Conservation (phyloP, 1,140 invertebrate genomes). For the Caerostris darwini region DNA sequence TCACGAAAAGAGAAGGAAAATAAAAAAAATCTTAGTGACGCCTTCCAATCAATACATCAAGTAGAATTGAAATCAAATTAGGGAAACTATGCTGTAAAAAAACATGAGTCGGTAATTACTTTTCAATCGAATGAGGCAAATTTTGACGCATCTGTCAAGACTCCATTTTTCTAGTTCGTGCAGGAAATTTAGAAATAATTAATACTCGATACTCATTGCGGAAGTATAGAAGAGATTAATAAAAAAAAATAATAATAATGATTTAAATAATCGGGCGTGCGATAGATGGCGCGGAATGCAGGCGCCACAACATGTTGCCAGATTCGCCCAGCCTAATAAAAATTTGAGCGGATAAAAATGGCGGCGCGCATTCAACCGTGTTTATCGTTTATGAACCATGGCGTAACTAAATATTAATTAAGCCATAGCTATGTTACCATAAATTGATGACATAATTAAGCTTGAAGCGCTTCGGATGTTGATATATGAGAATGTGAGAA, state of each 20-base stretch:
- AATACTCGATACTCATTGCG: slow-evolving; percentile 65
- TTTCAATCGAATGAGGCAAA: slow-evolving; percentile 75
- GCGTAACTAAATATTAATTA: slow-evolving; percentile 78
- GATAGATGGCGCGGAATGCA: slow-evolving; percentile 63
- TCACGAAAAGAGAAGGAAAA: slow-evolving; percentile 41
- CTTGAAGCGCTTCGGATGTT: slow-evolving; percentile 70
- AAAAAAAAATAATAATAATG: slow-evolving; percentile 40
- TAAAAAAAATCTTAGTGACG: slow-evolving; percentile 51
- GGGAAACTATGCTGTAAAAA: slow-evolving; percentile 67
- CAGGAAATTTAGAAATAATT: slow-evolving; percentile 78
- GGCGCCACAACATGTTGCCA: slow-evolving; percentile 72
- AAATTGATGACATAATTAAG: slow-evolving; percentile 77
- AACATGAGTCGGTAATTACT: slow-evolving; percentile 70
- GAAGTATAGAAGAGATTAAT: not conserved
- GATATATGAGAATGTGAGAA: slow-evolving; percentile 63
- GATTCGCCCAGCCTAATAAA: slow-evolving; percentile 59
- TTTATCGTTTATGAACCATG: slow-evolving; percentile 76
- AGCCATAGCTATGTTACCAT: slow-evolving; percentile 74
- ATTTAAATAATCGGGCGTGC: not conserved
- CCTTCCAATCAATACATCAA: slow-evolving; percentile 75
- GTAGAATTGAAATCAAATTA: slow-evolving; percentile 77
- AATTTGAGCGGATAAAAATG: slow-evolving; percentile 50
- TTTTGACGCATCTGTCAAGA: slow-evolving; percentile 77
- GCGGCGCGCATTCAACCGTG: slow-evolving; percentile 64
- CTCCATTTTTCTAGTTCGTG: slow-evolving; percentile 63